Percentiles rank a stretch among this genome's conserved stretches.
Evolutionary conservation across 2,888 invertebrate species (phyloP).

Genomic region (Drosophila kokeensis): DNA sequence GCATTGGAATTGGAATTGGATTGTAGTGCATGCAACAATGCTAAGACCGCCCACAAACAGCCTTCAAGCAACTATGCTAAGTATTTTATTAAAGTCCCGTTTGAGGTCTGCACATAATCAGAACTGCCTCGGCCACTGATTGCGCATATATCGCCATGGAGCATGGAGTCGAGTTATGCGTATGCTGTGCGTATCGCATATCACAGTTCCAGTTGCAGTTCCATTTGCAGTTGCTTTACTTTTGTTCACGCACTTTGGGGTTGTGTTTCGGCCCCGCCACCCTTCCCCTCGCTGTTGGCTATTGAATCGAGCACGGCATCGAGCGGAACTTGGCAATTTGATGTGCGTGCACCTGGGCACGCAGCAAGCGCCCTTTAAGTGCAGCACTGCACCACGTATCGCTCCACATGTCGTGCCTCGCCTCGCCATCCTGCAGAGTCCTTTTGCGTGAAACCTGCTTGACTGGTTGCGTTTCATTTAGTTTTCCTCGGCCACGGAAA

Average conservation of each 20-base stretch:
- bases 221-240: conserved; percentile 32
- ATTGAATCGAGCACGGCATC: conserved; percentile 15
- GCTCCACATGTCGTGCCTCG: background rate
- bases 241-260: conserved; percentile 43
- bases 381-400: background rate
- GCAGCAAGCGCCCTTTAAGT: conserved; percentile 18
- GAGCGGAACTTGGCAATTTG: conserved; percentile 11
- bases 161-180: background rate
- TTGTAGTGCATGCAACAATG: background rate
- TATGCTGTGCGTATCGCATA: background rate
- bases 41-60: background rate
- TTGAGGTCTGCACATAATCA: background rate
- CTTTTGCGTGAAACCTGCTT: conserved; percentile 61
- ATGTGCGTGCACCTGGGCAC: conserved; percentile 29
- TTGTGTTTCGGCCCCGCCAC: conserved; percentile 27
- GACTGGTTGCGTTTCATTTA: conserved; percentile 73
- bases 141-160: background rate
- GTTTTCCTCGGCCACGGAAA: conserved; percentile 39
- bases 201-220: background rate
- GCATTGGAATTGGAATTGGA: background rate
- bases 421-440: background rate
- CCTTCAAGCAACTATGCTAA: background rate
- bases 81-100: background rate
- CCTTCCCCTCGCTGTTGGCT: background rate
- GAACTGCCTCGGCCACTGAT: too few relatives aligned